A percentile compares a stretch with the other conserved stretches of the same genome.
Conservation (phyloP, 2,113 vertebrate genomes). For the Spizaetus ornatus region DNA sequence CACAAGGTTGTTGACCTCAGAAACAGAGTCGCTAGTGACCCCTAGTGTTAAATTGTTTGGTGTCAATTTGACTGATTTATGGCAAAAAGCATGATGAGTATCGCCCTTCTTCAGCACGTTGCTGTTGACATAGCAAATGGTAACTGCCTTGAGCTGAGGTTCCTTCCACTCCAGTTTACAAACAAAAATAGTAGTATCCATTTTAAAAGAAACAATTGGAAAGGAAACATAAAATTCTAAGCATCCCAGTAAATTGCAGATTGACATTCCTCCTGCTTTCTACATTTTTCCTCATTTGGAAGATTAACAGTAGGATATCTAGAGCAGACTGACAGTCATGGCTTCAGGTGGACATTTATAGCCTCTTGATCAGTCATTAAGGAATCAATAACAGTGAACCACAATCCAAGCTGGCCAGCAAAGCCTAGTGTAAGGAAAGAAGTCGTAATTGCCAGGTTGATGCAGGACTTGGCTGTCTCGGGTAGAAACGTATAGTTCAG, state of each 20-base stretch:
- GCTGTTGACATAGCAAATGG: accelerated
- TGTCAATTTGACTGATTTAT: not conserved
- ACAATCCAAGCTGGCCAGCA: not conserved
- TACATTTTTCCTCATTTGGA: not conserved
- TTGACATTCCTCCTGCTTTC: not conserved
- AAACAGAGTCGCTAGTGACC: slow-evolving; percentile 32
- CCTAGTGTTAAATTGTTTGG: slow-evolving; percentile 19
- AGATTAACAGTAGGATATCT: not conserved
- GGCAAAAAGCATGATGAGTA: not conserved
- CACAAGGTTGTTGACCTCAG: not conserved
- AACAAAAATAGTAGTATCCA: not conserved
- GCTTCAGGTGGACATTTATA: not conserved
- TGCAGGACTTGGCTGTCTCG: not conserved
- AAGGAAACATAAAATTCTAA: not conserved
- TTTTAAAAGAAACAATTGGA: not conserved
- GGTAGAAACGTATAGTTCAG: not conserved
- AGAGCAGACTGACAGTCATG: not conserved
- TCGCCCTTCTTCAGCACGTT: not conserved
- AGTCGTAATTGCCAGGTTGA: not conserved
- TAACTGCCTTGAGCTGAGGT: not conserved
- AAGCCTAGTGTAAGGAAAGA: not conserved
- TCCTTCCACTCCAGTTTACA: not conserved
- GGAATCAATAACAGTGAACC: not conserved
- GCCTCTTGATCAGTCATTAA: not conserved
- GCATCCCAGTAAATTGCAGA: not conserved